Conservation (phyloP, 2,888 invertebrate species). For the Eilema depressum region DNA sequence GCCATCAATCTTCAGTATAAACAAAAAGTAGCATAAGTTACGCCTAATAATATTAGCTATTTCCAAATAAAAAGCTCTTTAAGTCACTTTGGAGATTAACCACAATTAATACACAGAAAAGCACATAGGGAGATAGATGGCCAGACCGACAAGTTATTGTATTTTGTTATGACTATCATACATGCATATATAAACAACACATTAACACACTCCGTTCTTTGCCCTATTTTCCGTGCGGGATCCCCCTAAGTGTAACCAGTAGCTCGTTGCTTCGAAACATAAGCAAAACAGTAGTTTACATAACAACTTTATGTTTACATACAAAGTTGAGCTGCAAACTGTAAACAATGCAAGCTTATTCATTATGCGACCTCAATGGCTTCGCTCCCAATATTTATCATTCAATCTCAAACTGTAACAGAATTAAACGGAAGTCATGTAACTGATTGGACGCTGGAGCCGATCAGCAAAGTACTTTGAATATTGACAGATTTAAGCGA, state of each 20-base stretch:
- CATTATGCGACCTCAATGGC: constrained; percentile 5
- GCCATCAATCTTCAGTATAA: too few relatives aligned
- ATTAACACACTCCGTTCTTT: too few relatives aligned
- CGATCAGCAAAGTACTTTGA: constrained; percentile 27
- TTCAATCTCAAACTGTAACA: constrained; percentile 16
- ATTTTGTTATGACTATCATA: too few relatives aligned
- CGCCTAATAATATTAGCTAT: too few relatives aligned
- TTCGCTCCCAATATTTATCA: constrained; percentile 3
- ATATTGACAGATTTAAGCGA: constrained; percentile 31
- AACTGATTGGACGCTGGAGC: constrained; percentile 39
- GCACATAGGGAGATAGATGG: too few relatives aligned
- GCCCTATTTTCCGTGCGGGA: too few relatives aligned
- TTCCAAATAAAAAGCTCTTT: too few relatives aligned
- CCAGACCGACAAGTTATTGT: too few relatives aligned
- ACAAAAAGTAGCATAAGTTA: too few relatives aligned
- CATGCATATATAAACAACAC: too few relatives aligned
- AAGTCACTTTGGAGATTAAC: too few relatives aligned
- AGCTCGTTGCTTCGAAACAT: background rate
- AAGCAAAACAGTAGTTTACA: background rate
- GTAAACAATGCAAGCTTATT: constrained; percentile 2
- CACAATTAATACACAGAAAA: too few relatives aligned
- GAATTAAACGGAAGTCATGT: constrained; percentile 21
- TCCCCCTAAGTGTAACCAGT: background rate
- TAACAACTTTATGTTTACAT: background rate
- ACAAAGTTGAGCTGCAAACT: background rate